phyloP scores from a whole-genome alignment of 2,113 vertebrate species.

The Cochlearius cochlearius region DNA sequence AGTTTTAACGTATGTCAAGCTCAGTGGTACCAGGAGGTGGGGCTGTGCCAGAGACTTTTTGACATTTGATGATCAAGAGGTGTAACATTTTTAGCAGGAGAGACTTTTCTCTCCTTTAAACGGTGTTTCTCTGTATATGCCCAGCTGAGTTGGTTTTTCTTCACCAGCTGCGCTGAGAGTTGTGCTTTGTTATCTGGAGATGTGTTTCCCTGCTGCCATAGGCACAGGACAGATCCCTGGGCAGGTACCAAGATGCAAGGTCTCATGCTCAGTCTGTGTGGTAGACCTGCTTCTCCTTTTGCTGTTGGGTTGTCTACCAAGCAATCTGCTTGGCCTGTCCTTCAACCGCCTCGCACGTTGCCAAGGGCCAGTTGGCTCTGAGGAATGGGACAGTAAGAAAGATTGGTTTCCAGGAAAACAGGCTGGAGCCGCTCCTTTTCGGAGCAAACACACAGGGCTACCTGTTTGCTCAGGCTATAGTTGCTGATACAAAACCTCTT shows the following conservation, averaged over 20 bases:
- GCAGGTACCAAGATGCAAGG: not conserved
- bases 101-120: slow-evolving; percentile 27
- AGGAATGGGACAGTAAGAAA: not conserved
- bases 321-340: not conserved
- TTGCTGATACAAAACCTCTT: not conserved
- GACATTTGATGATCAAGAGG: not conserved
- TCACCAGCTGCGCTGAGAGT: not conserved
- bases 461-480: not conserved
- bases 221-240: not conserved
- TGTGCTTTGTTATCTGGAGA: not conserved
- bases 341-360: not conserved
- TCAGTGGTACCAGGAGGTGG: not conserved
- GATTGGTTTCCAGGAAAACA: not conserved
- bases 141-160: not conserved
- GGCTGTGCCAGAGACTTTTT: not conserved
- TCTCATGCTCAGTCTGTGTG: not conserved
- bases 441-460: not conserved
- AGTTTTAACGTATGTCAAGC: not conserved
- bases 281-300: not conserved
- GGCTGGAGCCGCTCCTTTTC: not conserved
- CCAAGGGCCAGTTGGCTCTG: not conserved
- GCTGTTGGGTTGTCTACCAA: not conserved
- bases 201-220: not conserved
- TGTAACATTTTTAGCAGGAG: not conserved
- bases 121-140: not conserved